A percentile compares a stretch with the other conserved stretches of the same genome.
phyloP scores from a whole-genome alignment of 1,140 invertebrate species.

The Drosophila orosa region DNA sequence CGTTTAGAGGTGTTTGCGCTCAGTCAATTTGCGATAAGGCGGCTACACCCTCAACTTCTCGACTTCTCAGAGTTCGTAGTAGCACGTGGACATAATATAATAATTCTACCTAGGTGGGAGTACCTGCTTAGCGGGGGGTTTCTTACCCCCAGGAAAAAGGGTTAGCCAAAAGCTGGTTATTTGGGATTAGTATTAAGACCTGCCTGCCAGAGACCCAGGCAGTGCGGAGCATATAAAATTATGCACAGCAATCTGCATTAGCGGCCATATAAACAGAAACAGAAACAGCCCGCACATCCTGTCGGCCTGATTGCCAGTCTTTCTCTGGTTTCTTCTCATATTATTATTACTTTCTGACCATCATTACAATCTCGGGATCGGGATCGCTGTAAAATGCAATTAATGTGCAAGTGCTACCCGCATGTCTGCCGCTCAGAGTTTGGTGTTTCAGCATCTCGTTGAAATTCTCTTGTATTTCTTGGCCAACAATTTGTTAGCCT shows the following conservation, averaged over 20 bases:
- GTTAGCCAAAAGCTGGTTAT: not conserved
- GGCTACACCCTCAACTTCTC: not conserved
- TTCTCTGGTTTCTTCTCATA: not conserved
- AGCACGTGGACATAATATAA: constrained; percentile 5
- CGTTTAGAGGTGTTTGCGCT: constrained; percentile 14
- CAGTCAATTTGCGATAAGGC: constrained; percentile 41
- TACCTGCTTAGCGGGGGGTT: constrained; percentile 5
- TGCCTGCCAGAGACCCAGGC: not conserved
- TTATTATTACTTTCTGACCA: constrained; percentile 10
- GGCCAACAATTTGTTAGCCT: constrained; percentile 53
- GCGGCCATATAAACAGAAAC: constrained; percentile 19
- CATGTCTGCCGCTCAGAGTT: constrained; percentile 1
- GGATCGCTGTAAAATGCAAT: constrained; percentile 17
- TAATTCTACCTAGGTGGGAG: not conserved
- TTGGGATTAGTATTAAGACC: constrained; percentile 48
- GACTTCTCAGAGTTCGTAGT: not conserved
- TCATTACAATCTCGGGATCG: not conserved
- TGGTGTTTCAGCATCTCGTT: constrained; percentile 6
- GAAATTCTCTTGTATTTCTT: not conserved
- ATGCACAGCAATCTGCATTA: constrained; percentile 32
- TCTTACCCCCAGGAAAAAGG: not conserved
- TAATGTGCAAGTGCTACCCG: constrained; percentile 41
- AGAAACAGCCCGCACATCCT: constrained; percentile 44
- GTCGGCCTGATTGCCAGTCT: not conserved
- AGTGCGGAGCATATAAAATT: constrained; percentile 10